phyloP scores from a whole-genome alignment of 2,113 vertebrate genomes.

The Amblyornis subalaris region DNA sequence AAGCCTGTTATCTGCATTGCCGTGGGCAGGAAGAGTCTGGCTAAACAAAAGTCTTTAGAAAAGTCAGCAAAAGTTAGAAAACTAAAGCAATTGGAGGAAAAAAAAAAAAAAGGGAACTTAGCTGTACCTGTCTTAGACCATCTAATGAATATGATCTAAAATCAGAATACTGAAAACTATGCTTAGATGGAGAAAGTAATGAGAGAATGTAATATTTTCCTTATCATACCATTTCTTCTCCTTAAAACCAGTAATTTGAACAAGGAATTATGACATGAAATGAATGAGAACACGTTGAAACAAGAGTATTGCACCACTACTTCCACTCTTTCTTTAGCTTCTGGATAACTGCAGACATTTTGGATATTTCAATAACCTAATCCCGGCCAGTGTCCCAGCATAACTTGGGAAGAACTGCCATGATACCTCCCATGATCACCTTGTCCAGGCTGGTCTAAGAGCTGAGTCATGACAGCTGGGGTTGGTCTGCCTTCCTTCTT shows the following conservation, averaged over 20 bases:
- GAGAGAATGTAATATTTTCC: neutral
- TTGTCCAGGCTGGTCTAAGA: neutral
- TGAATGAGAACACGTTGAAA: neutral
- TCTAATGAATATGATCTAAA: neutral
- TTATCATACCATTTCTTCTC: neutral
- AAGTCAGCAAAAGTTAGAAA: neutral
- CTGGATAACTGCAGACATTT: neutral
- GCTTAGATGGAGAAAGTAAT: neutral
- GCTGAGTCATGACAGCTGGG: neutral
- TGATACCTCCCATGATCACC: fast-evolving
- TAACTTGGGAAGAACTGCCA: neutral
- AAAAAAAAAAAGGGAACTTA: neutral
- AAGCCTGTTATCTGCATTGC: neutral
- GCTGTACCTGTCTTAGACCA: neutral
- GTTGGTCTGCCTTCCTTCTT: neutral
- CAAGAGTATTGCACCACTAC: neutral
- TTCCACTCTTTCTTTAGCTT: neutral
- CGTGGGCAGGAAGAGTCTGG: neutral
- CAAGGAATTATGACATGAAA: neutral
- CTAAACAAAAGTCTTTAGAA: neutral
- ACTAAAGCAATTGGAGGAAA: neutral
- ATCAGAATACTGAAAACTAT: neutral
- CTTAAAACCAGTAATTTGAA: neutral
- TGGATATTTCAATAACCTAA: neutral
- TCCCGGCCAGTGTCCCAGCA: neutral